Evolutionary conservation across 2,113 vertebrate species (phyloP).

Genomic region (Paramormyrops kingsleyae): DNA sequence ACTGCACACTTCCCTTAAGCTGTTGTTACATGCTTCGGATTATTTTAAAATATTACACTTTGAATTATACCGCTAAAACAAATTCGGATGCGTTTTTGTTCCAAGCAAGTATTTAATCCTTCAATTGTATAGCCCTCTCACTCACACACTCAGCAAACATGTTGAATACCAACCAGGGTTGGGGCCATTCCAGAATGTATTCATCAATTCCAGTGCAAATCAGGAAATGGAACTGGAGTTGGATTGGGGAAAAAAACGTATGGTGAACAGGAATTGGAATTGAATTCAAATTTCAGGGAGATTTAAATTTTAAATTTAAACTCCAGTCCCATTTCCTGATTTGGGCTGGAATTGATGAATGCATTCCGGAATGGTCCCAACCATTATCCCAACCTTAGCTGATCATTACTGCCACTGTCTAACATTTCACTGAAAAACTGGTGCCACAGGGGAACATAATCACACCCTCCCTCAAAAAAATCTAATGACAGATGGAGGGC

Average conservation of each 20-base stretch:
- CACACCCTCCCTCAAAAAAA: not conserved
- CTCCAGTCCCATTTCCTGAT: too few species aligned
- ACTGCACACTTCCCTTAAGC: not conserved
- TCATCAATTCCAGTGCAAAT: too few species aligned
- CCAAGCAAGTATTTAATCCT: not conserved
- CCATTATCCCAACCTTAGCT: not conserved
- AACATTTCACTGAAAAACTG: not conserved
- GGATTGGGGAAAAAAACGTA: too few species aligned
- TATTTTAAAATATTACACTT: not conserved
- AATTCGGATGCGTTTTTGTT: not conserved
- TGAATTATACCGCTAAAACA: not conserved
- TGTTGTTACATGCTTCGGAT: not conserved
- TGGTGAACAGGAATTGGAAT: too few species aligned
- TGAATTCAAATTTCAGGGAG: too few species aligned
- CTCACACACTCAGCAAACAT: not conserved
- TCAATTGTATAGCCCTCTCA: not conserved
- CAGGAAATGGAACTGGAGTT: too few species aligned
- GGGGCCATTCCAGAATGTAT: too few species aligned
- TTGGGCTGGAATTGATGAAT: too few species aligned
- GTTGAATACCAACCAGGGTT: not conserved
- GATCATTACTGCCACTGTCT: not conserved
- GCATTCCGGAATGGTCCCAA: too few species aligned
- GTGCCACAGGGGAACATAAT: not conserved
- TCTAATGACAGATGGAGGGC: slow-evolving; percentile 23
- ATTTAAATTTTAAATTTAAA: too few species aligned